Base-by-base conservation (phyloP, 2,113 vertebrate species). In the Chaetodon trifascialis region DNA sequence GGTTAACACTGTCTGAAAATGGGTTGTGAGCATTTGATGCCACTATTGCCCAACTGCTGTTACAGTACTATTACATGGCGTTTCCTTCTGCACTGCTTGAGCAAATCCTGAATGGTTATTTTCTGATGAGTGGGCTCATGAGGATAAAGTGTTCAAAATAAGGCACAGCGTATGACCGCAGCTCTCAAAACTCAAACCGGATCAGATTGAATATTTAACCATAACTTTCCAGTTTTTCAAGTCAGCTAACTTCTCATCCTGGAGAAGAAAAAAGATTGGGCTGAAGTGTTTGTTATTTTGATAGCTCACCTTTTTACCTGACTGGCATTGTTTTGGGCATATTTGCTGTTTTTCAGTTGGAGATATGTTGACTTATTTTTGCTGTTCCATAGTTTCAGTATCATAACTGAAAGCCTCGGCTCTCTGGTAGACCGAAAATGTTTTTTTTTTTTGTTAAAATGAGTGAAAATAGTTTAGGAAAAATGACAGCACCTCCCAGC, bases 401-500 rank as follows among this genome's bases (percentile, higher is more conserved):
- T 47, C 11, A 38, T 25, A 68, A 49, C 67, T 63, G 2, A 67
- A 73, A 60, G 58, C 34, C 60, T 16, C 60, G 52, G 38, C 51
- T 14, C 68, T 54, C 44, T 70, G 42, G 15, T 68, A 65, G 52
- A 66, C 63, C 51, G 54, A 7, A 19, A 36, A 10, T 51, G 16
- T 62, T 42, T 23, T 36, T 58, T 10, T 65, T n/a, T 56, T 59
- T 30, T 30, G 30, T 66, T 23, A 23, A 9, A 16, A 25, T 8
- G 69, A 68, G 72, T 49, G 54, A 79, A 80, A 76, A 79, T 46
- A 69, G 75, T 81, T 83, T 62, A 77, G 55, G 34, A 66, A 64
- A 84, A 60, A 47, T 67, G 71, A 85, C 80, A 76, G 23, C 82
- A 72, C 73, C 88, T 88, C 83, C 73, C 83, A 15, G 58, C 79